These are phyloP conservation scores for Australoheros scitulus DNA, from an alignment of 2,113 vertebrate species.

Conservation along the genomic window DNA sequence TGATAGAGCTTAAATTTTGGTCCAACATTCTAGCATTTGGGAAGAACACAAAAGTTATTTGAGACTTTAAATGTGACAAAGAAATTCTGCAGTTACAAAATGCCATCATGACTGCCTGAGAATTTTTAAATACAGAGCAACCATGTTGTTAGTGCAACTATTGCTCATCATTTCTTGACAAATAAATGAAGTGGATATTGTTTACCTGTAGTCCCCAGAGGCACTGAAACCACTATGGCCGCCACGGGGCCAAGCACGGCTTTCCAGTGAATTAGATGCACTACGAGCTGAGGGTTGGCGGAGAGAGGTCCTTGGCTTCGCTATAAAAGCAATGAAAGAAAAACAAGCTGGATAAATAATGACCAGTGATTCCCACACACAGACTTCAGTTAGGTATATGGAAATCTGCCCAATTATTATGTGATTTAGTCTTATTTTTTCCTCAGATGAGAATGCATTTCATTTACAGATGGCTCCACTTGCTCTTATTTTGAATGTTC, in stretches of 20 bases:
- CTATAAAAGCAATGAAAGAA: slow-evolving; percentile 64
- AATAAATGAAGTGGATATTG: not conserved
- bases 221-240: slow-evolving; percentile 50
- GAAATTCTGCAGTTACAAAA: not conserved
- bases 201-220: slow-evolving; percentile 61
- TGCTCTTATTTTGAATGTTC: too few species aligned
- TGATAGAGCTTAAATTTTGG: slow-evolving; percentile 43
- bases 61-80: not conserved
- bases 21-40: slow-evolving; percentile 49
- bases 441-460: not conserved
- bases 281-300: slow-evolving; percentile 82
- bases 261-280: slow-evolving; percentile 20
- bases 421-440: not conserved
- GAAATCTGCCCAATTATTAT: not conserved
- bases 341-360: not conserved
- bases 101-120: not conserved
- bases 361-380: not conserved
- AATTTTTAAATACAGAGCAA: not conserved
- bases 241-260: slow-evolving; percentile 35
- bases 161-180: not conserved
- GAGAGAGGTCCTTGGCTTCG: slow-evolving; percentile 84
- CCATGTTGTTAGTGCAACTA: not conserved
- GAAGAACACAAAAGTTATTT: not conserved
- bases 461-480: not conserved
- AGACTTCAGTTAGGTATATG: not conserved